These are phyloP conservation scores for Zophobas morio DNA, from an alignment of 1,140 invertebrate species.

Conservation along the genomic window DNA sequence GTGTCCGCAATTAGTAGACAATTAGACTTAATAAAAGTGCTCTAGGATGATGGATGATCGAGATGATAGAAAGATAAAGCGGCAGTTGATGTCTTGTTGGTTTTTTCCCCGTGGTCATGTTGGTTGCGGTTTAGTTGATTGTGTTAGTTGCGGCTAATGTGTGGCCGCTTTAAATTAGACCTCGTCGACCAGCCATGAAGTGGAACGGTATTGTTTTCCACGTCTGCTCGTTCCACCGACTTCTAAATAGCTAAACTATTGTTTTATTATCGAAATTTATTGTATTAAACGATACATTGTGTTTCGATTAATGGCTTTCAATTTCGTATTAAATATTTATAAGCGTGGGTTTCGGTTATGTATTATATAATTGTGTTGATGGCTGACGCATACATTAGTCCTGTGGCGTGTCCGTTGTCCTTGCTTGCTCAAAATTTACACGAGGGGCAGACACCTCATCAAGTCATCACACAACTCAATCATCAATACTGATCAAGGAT, in stretches of 20 bases:
- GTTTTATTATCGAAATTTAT: constrained; percentile 51
- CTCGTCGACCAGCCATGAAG: constrained; percentile 35
- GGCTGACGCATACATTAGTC: constrained; percentile 47
- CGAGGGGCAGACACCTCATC: background rate
- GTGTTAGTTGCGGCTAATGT: constrained; percentile 26
- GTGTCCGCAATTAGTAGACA: constrained; percentile 16
- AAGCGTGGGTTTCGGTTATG: constrained; percentile 44
- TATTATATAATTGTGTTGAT: constrained; percentile 49
- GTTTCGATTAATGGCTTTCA: constrained; percentile 45
- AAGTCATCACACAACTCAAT: too few species aligned
- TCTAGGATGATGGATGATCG: constrained; percentile 20
- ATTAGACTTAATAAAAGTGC: constrained; percentile 27
- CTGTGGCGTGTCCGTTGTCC: constrained; percentile 41
- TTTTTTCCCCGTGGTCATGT: constrained; percentile 11
- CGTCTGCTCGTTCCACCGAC: constrained; percentile 5
- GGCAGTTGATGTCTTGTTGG: constrained; percentile 5
- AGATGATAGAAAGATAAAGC: constrained; percentile 32
- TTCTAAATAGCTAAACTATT: constrained; percentile 47
- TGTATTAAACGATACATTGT: constrained; percentile 48
- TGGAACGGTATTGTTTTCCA: constrained; percentile 44
- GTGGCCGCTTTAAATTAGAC: constrained; percentile 41
- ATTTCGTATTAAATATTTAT: constrained; percentile 48
- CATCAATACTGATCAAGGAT: too few species aligned
- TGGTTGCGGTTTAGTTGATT: constrained; percentile 18
- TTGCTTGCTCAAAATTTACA: constrained; percentile 28